These are phyloP conservation scores for Suillia variegata DNA, from an alignment of 2,888 invertebrate species.

Conservation along the genomic window DNA sequence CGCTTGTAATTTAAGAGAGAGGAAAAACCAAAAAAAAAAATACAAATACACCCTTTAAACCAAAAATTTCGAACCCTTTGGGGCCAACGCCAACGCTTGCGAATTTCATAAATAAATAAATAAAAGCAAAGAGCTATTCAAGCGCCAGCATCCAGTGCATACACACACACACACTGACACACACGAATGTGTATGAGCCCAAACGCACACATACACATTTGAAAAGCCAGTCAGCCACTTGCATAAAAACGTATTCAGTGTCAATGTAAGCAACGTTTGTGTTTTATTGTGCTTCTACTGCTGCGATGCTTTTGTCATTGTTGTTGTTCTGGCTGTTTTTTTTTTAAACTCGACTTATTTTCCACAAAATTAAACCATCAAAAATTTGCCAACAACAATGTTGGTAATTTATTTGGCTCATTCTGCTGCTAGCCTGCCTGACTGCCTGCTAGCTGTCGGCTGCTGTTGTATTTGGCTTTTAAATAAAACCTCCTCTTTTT, in stretches of 20 bases:
- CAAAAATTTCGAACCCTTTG: too few relatives aligned
- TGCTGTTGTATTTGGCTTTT: background rate
- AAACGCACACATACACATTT: background rate
- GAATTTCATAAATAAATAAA: background rate
- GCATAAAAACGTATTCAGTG: background rate
- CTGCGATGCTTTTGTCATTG: background rate
- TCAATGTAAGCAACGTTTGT: background rate
- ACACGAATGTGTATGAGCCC: background rate
- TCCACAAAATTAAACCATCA: slow-evolving; percentile 55
- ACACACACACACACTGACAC: background rate
- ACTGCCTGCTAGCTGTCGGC: too few relatives aligned
- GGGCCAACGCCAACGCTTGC: background rate
- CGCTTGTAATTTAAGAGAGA: background rate
- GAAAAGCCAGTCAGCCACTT: background rate
- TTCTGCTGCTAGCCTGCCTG: too few relatives aligned
- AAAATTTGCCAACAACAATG: slow-evolving; percentile 52
- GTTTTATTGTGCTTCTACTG: slow-evolving; percentile 36
- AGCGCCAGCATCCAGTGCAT: background rate
- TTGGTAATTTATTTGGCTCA: slow-evolving; percentile 51
- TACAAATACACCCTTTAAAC: too few relatives aligned
- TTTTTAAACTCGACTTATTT: slow-evolving; percentile 46
- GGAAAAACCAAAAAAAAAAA: too few relatives aligned
- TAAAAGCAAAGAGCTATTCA: background rate
- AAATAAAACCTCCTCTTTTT: too few relatives aligned
- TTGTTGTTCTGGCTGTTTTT: slow-evolving; percentile 7